Conservation (phyloP, 2,113 vertebrate genomes). For the Engystomops pustulosus region DNA sequence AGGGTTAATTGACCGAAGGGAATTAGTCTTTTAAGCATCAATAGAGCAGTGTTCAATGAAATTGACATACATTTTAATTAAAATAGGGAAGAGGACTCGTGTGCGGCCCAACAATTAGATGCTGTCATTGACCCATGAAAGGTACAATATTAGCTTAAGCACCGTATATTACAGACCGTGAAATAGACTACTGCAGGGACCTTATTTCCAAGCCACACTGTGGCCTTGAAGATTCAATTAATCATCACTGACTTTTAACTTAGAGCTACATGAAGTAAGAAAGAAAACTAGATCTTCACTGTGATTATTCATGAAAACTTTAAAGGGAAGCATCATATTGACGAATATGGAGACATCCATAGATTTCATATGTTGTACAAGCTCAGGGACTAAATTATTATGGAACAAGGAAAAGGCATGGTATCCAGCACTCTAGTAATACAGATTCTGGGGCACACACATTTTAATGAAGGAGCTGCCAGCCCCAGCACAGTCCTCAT, state of each 20-base stretch:
- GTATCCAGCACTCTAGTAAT: no score
- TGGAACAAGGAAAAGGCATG: no score
- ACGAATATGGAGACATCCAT: not conserved
- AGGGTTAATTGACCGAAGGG: conserved; percentile 47
- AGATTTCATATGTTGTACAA: not conserved
- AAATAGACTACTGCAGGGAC: conserved; percentile 56
- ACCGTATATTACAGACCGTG: conserved; percentile 58
- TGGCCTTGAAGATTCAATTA: conserved; percentile 60
- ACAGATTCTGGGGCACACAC: no score
- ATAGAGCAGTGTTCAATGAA: conserved; percentile 54
- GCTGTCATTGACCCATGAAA: conserved; percentile 57
- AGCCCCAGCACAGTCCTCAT: no score
- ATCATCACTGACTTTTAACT: conserved; percentile 54
- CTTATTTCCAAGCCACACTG: conserved; percentile 42
- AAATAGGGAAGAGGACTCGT: conserved; percentile 54
- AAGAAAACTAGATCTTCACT: not conserved
- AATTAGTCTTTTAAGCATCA: conserved; percentile 57
- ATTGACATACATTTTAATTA: conserved; percentile 61
- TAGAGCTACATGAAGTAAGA: conserved; percentile 22
- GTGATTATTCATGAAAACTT: not conserved
- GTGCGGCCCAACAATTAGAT: conserved; percentile 57
- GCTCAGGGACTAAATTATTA: no score
- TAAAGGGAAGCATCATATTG: not conserved
- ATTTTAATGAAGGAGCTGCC: no score
- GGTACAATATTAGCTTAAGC: conserved; percentile 60